phyloP scores from a whole-genome alignment of 2,888 invertebrate genomes.

The Scaptomyza parva region DNA sequence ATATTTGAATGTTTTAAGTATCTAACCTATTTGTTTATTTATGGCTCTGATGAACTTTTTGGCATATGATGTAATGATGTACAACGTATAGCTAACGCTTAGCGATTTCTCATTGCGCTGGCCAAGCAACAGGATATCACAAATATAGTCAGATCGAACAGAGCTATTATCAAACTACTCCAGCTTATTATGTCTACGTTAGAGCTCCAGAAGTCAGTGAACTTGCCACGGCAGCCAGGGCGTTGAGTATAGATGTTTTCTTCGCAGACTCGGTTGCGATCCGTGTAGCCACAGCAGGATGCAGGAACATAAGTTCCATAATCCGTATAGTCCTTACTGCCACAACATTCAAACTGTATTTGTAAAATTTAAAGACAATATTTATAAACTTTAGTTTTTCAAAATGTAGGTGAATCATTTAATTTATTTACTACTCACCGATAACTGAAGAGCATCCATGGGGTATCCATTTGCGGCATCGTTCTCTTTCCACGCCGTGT shows the following conservation, averaged over 20 bases:
- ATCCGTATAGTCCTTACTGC: constrained; percentile 53
- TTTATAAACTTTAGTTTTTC: background rate
- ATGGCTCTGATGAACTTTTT: constrained; percentile 40
- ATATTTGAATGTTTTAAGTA: constrained; percentile 6
- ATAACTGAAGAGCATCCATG: constrained; percentile 79
- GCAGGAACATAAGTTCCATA: constrained; percentile 66
- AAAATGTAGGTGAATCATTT: background rate
- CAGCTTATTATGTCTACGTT: constrained; percentile 86
- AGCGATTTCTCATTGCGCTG: constrained; percentile 90
- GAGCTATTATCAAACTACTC: constrained; percentile 89
- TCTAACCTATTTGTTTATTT: constrained; percentile 54
- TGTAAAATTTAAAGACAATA: background rate
- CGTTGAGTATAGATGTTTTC: constrained; percentile 43
- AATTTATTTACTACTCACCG: constrained; percentile 63
- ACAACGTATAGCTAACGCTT: background rate
- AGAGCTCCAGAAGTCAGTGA: constrained; percentile 84
- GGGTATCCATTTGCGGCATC: constrained; percentile 64
- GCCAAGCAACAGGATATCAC: constrained; percentile 94
- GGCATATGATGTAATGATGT: constrained; percentile 16
- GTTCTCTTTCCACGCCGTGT: constrained; percentile 82
- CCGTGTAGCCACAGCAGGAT: constrained; percentile 78
- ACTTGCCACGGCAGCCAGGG: constrained; percentile 63
- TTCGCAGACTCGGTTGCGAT: constrained; percentile 51
- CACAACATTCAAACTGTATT: constrained; percentile 81
- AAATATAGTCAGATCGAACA: constrained; percentile 90